A percentile compares a stretch with the other conserved stretches of the same genome.
Evolutionary conservation across 2,888 invertebrate genomes (phyloP).

Genomic region (Molorchus minor): DNA sequence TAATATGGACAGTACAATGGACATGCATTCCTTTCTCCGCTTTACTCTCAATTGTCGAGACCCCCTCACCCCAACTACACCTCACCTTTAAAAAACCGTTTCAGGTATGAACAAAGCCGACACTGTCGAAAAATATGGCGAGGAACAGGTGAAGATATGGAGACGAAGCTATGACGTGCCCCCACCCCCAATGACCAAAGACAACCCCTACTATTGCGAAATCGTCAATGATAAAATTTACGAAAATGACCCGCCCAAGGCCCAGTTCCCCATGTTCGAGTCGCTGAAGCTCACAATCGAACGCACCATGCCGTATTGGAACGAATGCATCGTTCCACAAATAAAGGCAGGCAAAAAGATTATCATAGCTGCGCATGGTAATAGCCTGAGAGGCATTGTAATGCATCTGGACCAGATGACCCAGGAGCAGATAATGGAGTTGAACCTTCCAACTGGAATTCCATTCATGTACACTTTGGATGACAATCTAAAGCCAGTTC

Average conservation of each 20-base stretch:
- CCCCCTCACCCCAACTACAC: too few relatives aligned
- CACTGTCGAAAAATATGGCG: slow-evolving; percentile 86
- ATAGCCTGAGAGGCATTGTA: slow-evolving; percentile 85
- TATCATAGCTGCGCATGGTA: slow-evolving; percentile 87
- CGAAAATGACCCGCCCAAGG: slow-evolving; percentile 72
- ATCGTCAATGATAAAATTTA: slow-evolving; percentile 83
- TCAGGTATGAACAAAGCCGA: slow-evolving; percentile 79
- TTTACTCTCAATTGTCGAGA: too few relatives aligned
- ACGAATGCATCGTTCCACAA: slow-evolving; percentile 80
- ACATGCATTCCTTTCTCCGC: too few relatives aligned
- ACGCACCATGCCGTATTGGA: slow-evolving; percentile 87
- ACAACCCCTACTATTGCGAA: slow-evolving; percentile 77
- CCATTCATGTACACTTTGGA: slow-evolving; percentile 72
- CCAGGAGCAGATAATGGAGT: slow-evolving; percentile 68
- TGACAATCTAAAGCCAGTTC: slow-evolving; percentile 66
- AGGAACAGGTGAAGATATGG: slow-evolving; percentile 82
- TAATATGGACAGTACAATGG: too few relatives aligned
- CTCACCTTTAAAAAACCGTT: slow-evolving; percentile 1
- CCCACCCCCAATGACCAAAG: slow-evolving; percentile 82
- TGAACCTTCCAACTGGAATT: slow-evolving; percentile 72
- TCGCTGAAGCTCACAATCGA: slow-evolving; percentile 84
- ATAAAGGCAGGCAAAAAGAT: slow-evolving; percentile 81
- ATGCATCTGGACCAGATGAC: slow-evolving; percentile 80
- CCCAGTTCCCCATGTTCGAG: slow-evolving; percentile 84
- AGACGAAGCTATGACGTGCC: slow-evolving; percentile 83